A percentile compares a stretch with the other conserved stretches of the same genome.
Evolutionary conservation across 2,797 vertebrate species (phyloP).

Genomic region (Selene dorsalis): DNA sequence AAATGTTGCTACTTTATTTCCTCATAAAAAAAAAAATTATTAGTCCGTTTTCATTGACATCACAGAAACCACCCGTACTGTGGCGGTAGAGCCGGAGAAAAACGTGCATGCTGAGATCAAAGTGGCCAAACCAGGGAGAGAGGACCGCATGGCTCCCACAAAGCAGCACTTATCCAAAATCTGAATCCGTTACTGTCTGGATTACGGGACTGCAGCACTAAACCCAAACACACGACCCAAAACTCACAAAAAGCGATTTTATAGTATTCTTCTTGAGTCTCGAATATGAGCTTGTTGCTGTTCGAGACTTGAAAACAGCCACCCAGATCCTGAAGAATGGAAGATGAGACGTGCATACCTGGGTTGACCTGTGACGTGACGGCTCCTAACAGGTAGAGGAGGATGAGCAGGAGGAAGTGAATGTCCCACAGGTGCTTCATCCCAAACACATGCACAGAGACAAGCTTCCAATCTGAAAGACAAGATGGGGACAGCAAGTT

Average conservation of each 20-base stretch:
- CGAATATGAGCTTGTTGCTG: conserved; percentile 28
- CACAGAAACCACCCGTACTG: conserved; percentile 74
- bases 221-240: conserved; percentile 42
- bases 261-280: conserved; percentile 33
- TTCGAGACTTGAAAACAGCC: background rate
- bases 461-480: conserved; percentile 70
- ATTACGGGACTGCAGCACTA: conserved; percentile 36
- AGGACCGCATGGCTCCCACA: conserved; percentile 61
- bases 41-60: conserved; percentile 78
- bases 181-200: conserved; percentile 47
- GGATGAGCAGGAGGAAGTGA: conserved; percentile 76
- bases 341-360: conserved; percentile 69
- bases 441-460: conserved; percentile 68
- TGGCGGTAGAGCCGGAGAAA: conserved; percentile 64
- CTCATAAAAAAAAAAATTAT: conserved; percentile 72
- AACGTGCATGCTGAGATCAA: conserved; percentile 65
- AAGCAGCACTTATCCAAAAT: conserved; percentile 62
- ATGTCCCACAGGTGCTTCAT: conserved; percentile 82
- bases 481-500: conserved; percentile 48
- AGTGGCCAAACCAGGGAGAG: conserved; percentile 64
- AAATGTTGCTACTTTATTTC: conserved; percentile 73
- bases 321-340: background rate
- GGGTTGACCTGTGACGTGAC: conserved; percentile 85
- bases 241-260: conserved; percentile 56
- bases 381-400: conserved; percentile 77